Evolutionary conservation across 2,797 vertebrate genomes (phyloP), one percentile per base, ranked within the genome.

Genomic region (Mallotus villosus): DNA sequence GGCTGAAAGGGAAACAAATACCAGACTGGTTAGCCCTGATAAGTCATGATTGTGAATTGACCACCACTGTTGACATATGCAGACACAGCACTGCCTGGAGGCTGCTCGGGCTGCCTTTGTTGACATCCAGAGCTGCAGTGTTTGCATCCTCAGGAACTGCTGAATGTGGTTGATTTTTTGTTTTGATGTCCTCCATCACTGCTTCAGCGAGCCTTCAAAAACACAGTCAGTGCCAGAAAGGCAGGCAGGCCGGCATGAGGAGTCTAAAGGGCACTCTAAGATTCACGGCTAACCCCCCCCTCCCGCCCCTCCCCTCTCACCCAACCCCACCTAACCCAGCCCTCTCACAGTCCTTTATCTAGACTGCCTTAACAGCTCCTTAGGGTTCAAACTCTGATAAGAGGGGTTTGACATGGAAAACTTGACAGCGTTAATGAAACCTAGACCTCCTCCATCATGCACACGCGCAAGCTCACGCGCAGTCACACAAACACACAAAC

Each of bases 181-280:
- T 81, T 80, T 74, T 78, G 77, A 86, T 85, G 72, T 86, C 82
- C 82, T 81, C 84, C 87, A 71, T 81, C 77, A 71, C 84, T 82
- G 78, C 84, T 80, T 86, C 86, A 84, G 86, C 75, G 9, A 80
- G 83, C 81, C 85, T 83, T 78, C 63, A 87, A 87, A 84, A 88
- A 82, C 80, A 86, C 86, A 90, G 88, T 91, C 87, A 83, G 77
- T 67, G 32, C 65, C 22, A 2, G 57, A 57, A 1, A 29, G 72
- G 68, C 76, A 71, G 5, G 68, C 73, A 81, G 84, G 68, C 73
- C 81, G 84, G 86, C 85, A 85, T 76, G 86, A 85, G 87, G 76
- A 85, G 87, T 88, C 75, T 87, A 84, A 89, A 92, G 92, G 81
- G 80, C 88, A 78, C 83, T 87, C 53, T 22, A 79, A 72, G 67